Evolutionary conservation across 2,113 vertebrate species (phyloP).

Genomic region (Albula goreensis): DNA sequence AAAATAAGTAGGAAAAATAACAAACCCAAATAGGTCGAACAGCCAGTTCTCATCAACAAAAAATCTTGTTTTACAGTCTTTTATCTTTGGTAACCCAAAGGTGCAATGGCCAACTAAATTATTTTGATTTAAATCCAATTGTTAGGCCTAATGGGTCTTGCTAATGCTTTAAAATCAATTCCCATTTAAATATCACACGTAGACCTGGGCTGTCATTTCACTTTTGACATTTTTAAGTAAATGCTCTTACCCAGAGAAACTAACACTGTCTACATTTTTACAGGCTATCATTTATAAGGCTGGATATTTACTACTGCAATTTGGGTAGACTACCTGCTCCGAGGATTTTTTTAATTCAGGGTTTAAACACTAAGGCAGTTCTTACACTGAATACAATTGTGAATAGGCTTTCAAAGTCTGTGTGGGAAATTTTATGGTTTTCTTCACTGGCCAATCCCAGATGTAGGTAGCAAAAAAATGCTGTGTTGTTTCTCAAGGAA

Average conservation of each 20-base stretch:
- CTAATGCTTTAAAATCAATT: not conserved
- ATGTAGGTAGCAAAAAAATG: not conserved
- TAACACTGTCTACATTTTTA: too few relatives aligned
- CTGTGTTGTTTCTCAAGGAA: not conserved
- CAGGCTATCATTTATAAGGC: too few relatives aligned
- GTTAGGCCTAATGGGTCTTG: not conserved
- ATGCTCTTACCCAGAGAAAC: too few relatives aligned
- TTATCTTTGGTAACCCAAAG: not conserved
- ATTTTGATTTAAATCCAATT: not conserved
- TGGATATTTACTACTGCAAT: too few relatives aligned
- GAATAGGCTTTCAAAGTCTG: not conserved
- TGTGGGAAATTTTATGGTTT: not conserved
- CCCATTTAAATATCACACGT: not conserved
- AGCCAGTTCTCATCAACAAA: too few relatives aligned
- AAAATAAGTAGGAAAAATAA: too few relatives aligned
- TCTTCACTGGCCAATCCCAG: not conserved
- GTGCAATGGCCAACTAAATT: not conserved
- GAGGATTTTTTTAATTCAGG: not conserved
- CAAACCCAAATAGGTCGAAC: not conserved
- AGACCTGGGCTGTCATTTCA: not conserved
- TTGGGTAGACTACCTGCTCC: not conserved
- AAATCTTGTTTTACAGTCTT: too few relatives aligned
- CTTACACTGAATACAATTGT: not conserved
- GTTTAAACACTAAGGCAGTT: not conserved
- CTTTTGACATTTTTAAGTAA: too few relatives aligned